These are phyloP conservation scores for Phylloscopus trochilus DNA, from an alignment of 2,113 vertebrate species.

Conservation along the genomic window DNA sequence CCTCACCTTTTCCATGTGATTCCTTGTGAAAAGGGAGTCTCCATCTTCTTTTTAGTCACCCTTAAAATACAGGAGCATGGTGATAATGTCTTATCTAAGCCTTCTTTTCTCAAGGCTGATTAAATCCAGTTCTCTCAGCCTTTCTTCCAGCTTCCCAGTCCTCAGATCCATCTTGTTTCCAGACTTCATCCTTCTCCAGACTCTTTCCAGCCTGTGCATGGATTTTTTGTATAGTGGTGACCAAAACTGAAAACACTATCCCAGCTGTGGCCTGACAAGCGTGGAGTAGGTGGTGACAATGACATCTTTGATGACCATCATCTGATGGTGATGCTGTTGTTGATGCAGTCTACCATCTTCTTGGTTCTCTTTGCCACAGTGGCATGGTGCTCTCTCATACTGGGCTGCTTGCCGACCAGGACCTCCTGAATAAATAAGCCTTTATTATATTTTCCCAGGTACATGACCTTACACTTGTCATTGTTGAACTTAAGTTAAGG, in stretches of 20 bases:
- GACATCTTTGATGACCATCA: not conserved
- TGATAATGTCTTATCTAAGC: not conserved
- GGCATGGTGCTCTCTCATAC: fast-evolving
- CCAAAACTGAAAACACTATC: not conserved
- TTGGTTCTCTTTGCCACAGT: not conserved
- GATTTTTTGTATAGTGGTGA: not conserved
- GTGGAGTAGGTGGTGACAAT: not conserved
- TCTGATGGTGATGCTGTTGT: not conserved
- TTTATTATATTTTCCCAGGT: not conserved
- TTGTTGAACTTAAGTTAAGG: not conserved
- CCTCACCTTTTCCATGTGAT: not conserved
- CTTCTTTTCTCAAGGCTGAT: not conserved
- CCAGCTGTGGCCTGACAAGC: not conserved
- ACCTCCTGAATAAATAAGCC: not conserved
- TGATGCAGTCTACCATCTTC: not conserved
- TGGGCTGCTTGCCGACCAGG: not conserved
- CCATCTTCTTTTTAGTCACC: not conserved
- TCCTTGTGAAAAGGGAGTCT: not conserved
- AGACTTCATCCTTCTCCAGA: not conserved
- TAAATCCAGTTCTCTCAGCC: not conserved
- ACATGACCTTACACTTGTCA: not conserved
- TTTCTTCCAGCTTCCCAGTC: not conserved
- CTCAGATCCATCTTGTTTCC: not conserved
- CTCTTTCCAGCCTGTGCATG: not conserved
- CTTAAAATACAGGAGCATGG: not conserved